Evolutionary conservation across 2,797 vertebrate species (phyloP).

Genomic region (Avahi laniger): DNA sequence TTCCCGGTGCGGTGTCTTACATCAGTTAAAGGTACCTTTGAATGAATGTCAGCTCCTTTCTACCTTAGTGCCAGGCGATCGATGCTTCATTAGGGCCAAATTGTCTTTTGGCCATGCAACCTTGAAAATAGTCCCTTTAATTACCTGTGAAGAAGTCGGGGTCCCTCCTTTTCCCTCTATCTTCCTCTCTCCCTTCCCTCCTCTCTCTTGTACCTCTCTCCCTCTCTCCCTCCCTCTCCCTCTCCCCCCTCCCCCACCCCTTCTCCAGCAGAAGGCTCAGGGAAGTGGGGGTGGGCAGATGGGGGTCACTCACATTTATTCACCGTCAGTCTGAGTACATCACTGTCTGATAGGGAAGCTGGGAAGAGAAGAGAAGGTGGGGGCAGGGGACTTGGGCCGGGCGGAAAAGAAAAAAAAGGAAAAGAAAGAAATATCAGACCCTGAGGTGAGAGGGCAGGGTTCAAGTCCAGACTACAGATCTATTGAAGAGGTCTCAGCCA

Average conservation of each 20-base stretch:
- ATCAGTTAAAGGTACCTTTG: slow-evolving; percentile 71
- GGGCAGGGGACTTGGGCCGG: slow-evolving; percentile 64
- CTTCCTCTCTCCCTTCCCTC: slow-evolving; percentile 47
- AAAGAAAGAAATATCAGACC: slow-evolving; percentile 83
- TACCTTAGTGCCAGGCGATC: slow-evolving; percentile 80
- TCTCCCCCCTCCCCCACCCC: background rate
- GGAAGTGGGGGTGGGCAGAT: slow-evolving; percentile 65
- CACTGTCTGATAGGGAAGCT: slow-evolving; percentile 67
- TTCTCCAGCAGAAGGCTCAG: slow-evolving; percentile 52
- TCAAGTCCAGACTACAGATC: slow-evolving; percentile 94
- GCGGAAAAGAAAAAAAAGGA: slow-evolving; percentile 69
- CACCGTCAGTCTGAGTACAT: slow-evolving; percentile 63
- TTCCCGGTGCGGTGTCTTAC: slow-evolving; percentile 55
- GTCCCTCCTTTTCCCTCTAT: slow-evolving; percentile 57
- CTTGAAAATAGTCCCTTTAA: slow-evolving; percentile 87
- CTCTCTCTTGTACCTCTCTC: slow-evolving; percentile 48
- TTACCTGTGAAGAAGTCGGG: slow-evolving; percentile 85
- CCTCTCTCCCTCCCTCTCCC: slow-evolving; percentile 28
- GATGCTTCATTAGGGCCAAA: slow-evolving; percentile 85
- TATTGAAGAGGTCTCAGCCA: slow-evolving; percentile 90
- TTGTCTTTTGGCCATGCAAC: slow-evolving; percentile 87
- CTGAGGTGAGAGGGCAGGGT: slow-evolving; percentile 91
- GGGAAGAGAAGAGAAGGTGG: slow-evolving; percentile 55
- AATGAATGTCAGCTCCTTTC: slow-evolving; percentile 79
- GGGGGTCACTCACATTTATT: slow-evolving; percentile 82